Percentiles rank a stretch among this genome's conserved stretches.
These are phyloP conservation scores for Leucania comma DNA, from an alignment of 2,888 invertebrate genomes.

Conservation along the genomic window DNA sequence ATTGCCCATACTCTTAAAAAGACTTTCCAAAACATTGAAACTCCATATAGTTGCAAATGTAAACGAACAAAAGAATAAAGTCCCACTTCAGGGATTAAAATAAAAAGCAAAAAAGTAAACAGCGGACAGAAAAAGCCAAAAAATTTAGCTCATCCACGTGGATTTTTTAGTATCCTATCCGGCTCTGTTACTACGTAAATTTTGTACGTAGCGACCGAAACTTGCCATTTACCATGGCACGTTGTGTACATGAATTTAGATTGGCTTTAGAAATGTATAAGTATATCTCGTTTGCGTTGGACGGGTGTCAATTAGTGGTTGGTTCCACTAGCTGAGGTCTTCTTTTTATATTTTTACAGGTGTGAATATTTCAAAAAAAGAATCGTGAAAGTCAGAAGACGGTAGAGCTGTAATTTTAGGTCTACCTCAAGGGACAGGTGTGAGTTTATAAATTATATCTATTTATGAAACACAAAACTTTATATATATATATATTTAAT, in stretches of 20 bases:
- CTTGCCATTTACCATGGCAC: constrained; percentile 46
- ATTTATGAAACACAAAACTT: too few species aligned
- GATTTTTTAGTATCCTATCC: constrained; percentile 47
- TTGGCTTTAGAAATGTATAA: constrained; percentile 57
- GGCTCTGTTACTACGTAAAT: constrained; percentile 50
- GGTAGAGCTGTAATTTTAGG: too few species aligned
- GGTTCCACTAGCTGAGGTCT: neutral
- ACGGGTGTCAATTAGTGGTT: constrained; percentile 1
- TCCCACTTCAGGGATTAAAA: constrained; percentile 23
- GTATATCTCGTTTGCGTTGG: constrained; percentile 24
- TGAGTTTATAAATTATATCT: too few species aligned
- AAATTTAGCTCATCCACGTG: constrained; percentile 5
- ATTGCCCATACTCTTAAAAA: neutral
- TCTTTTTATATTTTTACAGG: neutral
- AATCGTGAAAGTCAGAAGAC: too few species aligned
- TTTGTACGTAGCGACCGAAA: constrained; percentile 48
- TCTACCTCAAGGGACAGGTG: too few species aligned
- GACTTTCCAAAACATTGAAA: neutral
- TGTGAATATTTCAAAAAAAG: too few species aligned
- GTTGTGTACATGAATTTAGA: constrained; percentile 57
- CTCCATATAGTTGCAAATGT: neutral
- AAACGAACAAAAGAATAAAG: neutral
- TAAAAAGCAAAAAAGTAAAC: constrained; percentile 5
- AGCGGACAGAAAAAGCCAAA: neutral
- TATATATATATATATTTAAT: too few species aligned